Evolutionary conservation across 2,888 invertebrate genomes (phyloP).

Genomic region (Rotaria socialis): DNA sequence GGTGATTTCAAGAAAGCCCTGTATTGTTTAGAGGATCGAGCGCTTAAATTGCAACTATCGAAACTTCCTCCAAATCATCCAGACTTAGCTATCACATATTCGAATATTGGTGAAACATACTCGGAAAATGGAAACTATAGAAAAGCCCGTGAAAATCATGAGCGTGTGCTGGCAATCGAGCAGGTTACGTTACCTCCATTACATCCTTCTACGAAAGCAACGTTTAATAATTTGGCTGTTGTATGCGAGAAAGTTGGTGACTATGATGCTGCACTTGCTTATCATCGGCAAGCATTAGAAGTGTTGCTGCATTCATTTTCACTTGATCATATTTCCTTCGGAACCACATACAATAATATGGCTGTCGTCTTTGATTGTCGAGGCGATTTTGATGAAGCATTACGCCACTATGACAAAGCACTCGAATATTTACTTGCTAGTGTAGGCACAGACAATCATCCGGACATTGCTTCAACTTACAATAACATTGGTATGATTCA

Average conservation of each 20-base stretch:
- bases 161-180: no score
- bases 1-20: no score
- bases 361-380: neutral
- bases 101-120: no score
- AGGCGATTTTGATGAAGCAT: neutral
- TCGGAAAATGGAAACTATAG: no score
- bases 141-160: no score
- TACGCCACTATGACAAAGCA: neutral
- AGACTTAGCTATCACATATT: no score
- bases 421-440: neutral
- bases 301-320: neutral
- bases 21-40: no score
- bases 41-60: no score
- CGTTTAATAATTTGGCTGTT: neutral
- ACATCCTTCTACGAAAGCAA: neutral
- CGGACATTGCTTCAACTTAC: neutral
- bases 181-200: neutral
- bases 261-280: neutral
- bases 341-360: neutral
- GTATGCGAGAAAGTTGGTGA: neutral
- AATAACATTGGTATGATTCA: slow-evolving; percentile 6
- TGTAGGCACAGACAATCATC: neutral
- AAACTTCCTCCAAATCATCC: no score
- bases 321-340: neutral
- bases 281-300: neutral